Percentiles rank a stretch among this genome's conserved stretches.
Conservation (phyloP, 2,888 invertebrate species). For the Margaritifera margaritifera region DNA sequence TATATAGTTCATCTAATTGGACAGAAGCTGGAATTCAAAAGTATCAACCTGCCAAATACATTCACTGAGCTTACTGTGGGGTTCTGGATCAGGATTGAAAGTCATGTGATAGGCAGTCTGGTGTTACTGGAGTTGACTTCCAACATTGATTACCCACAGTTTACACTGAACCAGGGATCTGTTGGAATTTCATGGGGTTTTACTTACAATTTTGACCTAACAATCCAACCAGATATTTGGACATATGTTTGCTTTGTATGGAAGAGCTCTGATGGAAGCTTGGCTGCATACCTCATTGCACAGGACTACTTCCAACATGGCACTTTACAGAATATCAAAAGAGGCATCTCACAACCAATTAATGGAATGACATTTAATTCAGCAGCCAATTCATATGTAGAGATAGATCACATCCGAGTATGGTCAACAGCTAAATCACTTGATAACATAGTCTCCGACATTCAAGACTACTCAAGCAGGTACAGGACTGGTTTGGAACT, state of each 20-base stretch:
- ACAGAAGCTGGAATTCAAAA: neutral
- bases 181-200: conserved; percentile 13
- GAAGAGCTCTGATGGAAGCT: conserved; percentile 13
- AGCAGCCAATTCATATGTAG: conserved; percentile 9
- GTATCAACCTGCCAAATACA: conserved; percentile 6
- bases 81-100: conserved; percentile 21
- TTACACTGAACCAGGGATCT: conserved; percentile 9
- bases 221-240: conserved; percentile 11
- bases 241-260: conserved; percentile 24
- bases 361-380: conserved; percentile 11
- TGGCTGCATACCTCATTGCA: conserved; percentile 21
- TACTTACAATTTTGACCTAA: neutral
- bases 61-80: conserved; percentile 14
- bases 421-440: conserved; percentile 42
- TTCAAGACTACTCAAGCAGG: conserved; percentile 25
- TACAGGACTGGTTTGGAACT: conserved; percentile 28
- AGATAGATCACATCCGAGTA: conserved; percentile 41
- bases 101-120: neutral
- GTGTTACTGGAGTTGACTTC: conserved; percentile 1
- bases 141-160: conserved; percentile 7
- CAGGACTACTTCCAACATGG: conserved; percentile 18
- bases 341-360: conserved; percentile 4
- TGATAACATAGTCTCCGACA: conserved; percentile 25
- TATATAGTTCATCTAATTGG: conserved; percentile 30
- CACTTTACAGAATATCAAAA: conserved; percentile 8